Percentiles rank a stretch among this genome's conserved stretches.
phyloP scores from a whole-genome alignment of 1,140 invertebrate genomes.

The Coptotermes formosanus region DNA sequence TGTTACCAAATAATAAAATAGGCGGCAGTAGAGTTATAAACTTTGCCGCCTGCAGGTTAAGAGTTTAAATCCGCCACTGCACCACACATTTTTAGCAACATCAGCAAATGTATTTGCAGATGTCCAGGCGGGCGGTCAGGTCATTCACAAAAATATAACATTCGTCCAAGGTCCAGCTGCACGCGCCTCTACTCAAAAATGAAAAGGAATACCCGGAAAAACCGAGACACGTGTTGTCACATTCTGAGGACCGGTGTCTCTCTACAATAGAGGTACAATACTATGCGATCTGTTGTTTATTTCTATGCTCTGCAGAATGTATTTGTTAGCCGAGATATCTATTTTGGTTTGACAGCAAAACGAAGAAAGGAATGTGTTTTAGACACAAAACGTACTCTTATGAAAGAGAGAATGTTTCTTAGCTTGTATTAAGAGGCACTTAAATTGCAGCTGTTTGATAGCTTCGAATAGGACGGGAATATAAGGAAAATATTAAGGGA shows the following conservation, averaged over 20 bases:
- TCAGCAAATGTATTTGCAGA: not conserved
- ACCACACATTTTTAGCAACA: not conserved
- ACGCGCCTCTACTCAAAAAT: not conserved
- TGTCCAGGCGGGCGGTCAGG: not conserved
- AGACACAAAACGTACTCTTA: too few relatives aligned
- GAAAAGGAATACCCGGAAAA: not conserved
- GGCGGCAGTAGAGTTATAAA: too few relatives aligned
- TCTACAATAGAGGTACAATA: not conserved
- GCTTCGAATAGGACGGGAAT: too few relatives aligned
- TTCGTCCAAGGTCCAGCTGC: not conserved
- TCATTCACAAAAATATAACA: conserved; percentile 16
- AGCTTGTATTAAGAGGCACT: too few relatives aligned
- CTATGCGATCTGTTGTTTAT: not conserved
- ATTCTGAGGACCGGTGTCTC: not conserved
- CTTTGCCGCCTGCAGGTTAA: too few relatives aligned
- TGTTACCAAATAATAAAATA: too few relatives aligned
- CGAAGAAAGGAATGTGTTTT: too few relatives aligned
- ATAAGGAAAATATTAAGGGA: too few relatives aligned
- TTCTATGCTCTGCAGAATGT: not conserved
- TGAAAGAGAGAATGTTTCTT: too few relatives aligned
- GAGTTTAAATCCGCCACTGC: not conserved
- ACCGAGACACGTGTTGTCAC: not conserved
- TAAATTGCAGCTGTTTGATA: too few relatives aligned
- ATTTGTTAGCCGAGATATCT: not conserved
- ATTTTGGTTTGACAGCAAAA: not conserved